Evolutionary conservation across 2,888 invertebrate genomes (phyloP), one percentile per base, ranked within the genome.

Genomic region (Phengaris alcon): DNA sequence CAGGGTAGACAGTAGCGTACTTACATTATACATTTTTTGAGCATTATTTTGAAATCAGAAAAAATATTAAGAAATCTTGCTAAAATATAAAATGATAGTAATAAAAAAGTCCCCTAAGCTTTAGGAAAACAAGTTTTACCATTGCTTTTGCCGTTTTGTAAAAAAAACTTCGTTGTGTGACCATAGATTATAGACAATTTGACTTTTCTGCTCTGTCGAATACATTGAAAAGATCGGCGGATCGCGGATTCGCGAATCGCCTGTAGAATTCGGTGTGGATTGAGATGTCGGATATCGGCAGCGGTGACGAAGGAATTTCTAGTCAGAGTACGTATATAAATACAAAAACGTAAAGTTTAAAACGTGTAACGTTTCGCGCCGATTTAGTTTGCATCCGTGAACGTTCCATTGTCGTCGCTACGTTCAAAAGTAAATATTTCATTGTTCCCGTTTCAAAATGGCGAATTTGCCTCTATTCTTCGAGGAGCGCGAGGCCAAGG

Each of bases 241-340:
- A 88, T 91, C 72, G 72, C 72, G 72, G 54, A 54, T 72, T 72
- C 72, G 72, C 72, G 72, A 52, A 72, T 72, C 87, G 92, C 90
- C 80, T 82, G 91, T 92, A 90, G 89, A 91, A 87, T 88, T 91
- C 89, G 92, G 92, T 91, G 92, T 90, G 92, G 91, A 90, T 94
- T 95, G 93, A 90, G 88, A 96, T 96, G 96, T 96, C 96, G 94
- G 96, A 96, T 95, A 95, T 95, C 94, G 96, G 96, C 93, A 96
- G 96, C 94, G 96, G 95, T 90, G 96, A 96, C 95, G 96, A 96
- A 93, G 96, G 95, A 91, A 95, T 95, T 94, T 95, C 95, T 94
- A 95, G 95, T 94, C 95, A 96, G 95, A 96, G 96, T 96, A 95
- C 94, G 96, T 95, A 93, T 90, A 85, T 85, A 86, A 87, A 87